Conservation (phyloP, 35 echinoderm and acorn worm genomes). For the Apostichopus parvimensis region DNA sequence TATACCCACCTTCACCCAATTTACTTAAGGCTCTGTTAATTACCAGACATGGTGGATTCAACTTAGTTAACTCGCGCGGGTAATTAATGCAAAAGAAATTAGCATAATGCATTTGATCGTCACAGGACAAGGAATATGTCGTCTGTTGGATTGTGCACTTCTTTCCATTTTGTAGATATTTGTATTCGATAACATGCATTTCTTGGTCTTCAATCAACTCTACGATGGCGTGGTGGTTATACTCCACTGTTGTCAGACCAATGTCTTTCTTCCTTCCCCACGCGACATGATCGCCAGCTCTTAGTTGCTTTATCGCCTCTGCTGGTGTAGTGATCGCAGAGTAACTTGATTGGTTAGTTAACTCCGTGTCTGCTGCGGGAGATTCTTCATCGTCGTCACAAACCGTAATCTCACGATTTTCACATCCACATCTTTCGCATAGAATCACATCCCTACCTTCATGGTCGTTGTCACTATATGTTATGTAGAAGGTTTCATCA, state of each 20-base stretch:
- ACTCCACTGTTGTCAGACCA: not conserved
- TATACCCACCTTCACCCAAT: not conserved
- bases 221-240: conserved; percentile 13
- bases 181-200: not conserved
- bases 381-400: no score
- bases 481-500: not conserved
- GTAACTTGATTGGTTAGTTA: not conserved
- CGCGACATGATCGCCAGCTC: conserved; percentile 9
- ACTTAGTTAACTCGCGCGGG: not conserved
- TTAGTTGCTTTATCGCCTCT: not conserved
- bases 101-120: not conserved
- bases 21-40: not conserved
- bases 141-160: not conserved
- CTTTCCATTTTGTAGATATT: not conserved
- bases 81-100: conserved; percentile 35
- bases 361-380: not conserved
- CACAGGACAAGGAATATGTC: not conserved
- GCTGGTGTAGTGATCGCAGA: no score
- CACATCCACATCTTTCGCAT: no score
- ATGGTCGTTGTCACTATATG: no score
- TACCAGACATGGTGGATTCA: not conserved
- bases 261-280: not conserved
- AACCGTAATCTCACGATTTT: no score
- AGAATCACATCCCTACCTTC: no score
- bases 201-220: not conserved